Evolutionary conservation across 2,113 vertebrate genomes (phyloP).

Genomic region (Strix uralensis): DNA sequence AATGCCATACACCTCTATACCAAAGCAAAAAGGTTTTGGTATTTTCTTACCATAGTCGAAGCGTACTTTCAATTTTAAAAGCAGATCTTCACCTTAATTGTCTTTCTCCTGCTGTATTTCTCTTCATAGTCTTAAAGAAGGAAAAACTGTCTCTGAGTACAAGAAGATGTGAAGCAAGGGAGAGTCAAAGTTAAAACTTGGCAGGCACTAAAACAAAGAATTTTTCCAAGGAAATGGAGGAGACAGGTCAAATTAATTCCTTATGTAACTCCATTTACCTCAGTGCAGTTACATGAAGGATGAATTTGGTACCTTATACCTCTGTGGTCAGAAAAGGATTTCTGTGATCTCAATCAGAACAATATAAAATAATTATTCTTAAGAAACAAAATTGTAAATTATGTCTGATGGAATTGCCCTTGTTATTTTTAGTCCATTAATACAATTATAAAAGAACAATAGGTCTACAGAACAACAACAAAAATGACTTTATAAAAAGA

Average conservation of each 20-base stretch:
- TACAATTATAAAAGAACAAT: constrained; percentile 5
- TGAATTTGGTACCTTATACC: constrained; percentile 28
- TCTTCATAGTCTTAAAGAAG: not conserved
- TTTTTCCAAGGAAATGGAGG: constrained; percentile 44
- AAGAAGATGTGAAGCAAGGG: not conserved
- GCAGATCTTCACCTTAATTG: not conserved
- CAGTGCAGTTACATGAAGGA: not conserved
- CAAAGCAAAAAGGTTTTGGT: not conserved
- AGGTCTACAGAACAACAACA: not conserved
- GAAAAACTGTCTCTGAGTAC: not conserved
- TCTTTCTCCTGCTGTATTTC: not conserved
- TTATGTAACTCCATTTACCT: constrained; percentile 39
- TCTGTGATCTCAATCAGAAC: not conserved
- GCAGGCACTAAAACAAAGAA: constrained; percentile 1
- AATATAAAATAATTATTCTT: not conserved
- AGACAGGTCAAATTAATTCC: constrained; percentile 59
- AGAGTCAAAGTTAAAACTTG: constrained; percentile 23
- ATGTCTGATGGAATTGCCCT: not conserved
- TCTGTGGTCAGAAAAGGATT: constrained; percentile 15
- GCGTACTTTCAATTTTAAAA: constrained; percentile 7
- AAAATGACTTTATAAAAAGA: not conserved
- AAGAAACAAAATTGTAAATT: not conserved
- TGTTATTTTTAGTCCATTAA: constrained; percentile 32
- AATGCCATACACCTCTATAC: not conserved
- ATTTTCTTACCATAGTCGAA: not conserved